Conservation (phyloP, 1,140 invertebrate species). For the Drosophila funebris region DNA sequence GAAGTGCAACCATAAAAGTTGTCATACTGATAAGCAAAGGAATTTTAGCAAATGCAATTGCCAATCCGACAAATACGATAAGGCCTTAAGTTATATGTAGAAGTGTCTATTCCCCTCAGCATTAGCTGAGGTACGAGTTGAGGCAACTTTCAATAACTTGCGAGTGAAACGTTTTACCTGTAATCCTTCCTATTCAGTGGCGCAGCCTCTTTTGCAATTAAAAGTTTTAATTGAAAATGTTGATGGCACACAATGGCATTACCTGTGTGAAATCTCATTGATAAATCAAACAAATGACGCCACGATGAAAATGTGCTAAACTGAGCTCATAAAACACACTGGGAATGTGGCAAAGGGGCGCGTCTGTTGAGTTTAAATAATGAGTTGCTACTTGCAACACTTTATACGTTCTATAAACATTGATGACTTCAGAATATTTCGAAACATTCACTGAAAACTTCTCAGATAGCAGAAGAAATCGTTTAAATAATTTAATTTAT, state of each 20-base stretch:
- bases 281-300: background rate
- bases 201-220: constrained; percentile 55
- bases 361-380: background rate
- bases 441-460: background rate
- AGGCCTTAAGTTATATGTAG: background rate
- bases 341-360: background rate
- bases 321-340: background rate
- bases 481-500: too few relatives aligned
- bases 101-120: background rate
- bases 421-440: background rate
- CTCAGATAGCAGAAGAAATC: background rate
- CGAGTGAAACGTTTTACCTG: background rate
- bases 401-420: background rate
- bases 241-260: constrained; percentile 20
- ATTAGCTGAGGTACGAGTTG: background rate
- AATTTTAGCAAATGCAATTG: background rate
- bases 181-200: background rate
- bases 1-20: background rate
- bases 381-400: background rate
- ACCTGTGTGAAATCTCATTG: constrained; percentile 30
- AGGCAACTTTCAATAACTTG: background rate
- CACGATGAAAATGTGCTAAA: background rate
- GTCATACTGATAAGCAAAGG: constrained; percentile 18
- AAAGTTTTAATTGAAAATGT: constrained; percentile 74
- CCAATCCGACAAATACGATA: constrained; percentile 17